Conservation (phyloP, 2,797 vertebrate genomes). For the Gastrophryne carolinensis region DNA sequence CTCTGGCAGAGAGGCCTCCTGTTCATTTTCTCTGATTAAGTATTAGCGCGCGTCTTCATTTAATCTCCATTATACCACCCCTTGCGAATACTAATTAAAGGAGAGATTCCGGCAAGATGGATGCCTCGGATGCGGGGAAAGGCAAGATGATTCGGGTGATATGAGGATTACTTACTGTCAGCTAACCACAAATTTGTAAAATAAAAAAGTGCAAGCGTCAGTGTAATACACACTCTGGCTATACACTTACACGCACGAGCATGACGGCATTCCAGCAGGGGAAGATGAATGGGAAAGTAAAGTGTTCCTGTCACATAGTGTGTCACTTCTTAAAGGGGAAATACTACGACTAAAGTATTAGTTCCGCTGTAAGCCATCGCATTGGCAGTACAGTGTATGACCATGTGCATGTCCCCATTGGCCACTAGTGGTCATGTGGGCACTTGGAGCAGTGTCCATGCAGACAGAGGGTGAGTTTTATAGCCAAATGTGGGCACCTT, state of each 20-base stretch:
- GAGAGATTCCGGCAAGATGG: not conserved
- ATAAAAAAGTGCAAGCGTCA: not conserved
- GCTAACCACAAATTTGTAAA: not conserved
- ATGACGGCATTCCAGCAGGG: not conserved
- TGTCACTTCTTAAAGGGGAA: too few relatives aligned
- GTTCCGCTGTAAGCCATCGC: too few relatives aligned
- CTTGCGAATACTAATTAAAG: conserved; percentile 22
- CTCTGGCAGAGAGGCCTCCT: conserved; percentile 12
- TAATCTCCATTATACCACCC: conserved; percentile 29
- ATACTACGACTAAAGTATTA: too few relatives aligned
- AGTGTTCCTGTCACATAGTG: not conserved
- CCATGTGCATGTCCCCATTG: too few relatives aligned
- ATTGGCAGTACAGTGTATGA: too few relatives aligned
- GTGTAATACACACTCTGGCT: not conserved
- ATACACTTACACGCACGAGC: not conserved
- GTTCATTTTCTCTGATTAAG: conserved; percentile 21
- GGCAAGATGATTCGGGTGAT: not conserved
- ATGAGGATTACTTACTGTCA: conserved; percentile 30
- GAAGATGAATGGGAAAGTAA: not conserved
- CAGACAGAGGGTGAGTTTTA: too few relatives aligned
- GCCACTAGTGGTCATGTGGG: too few relatives aligned
- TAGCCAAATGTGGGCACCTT: too few relatives aligned
- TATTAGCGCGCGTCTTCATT: conserved; percentile 21
- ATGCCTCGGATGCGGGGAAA: conserved; percentile 8
- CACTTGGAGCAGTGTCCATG: too few relatives aligned